phyloP scores from a whole-genome alignment of 2,888 invertebrate genomes.

The Orthonevra nobilis region DNA sequence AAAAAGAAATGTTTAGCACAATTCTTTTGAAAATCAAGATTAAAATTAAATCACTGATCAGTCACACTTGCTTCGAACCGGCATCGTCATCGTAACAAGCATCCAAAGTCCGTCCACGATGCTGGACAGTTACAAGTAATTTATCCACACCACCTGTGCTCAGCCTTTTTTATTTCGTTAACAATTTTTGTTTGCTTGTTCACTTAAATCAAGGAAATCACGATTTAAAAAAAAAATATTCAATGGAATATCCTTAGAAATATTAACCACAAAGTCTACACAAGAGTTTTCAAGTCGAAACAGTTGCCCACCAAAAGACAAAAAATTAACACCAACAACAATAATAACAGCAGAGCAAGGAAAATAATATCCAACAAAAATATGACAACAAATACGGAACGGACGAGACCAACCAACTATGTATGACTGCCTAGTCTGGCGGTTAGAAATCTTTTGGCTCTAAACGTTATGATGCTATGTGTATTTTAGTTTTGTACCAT shows the following conservation, averaged over 20 bases:
- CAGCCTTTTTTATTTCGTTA: too few relatives aligned
- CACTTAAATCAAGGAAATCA: too few relatives aligned
- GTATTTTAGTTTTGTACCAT: slow-evolving; percentile 73
- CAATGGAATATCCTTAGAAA: too few relatives aligned
- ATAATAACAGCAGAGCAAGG: slow-evolving; percentile 67
- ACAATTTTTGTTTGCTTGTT: too few relatives aligned
- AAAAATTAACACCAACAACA: slow-evolving; percentile 11
- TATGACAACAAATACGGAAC: slow-evolving; percentile 67
- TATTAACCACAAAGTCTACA: too few relatives aligned
- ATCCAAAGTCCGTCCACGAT: slow-evolving; percentile 30
- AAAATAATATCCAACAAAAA: slow-evolving; percentile 66
- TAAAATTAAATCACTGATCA: slow-evolving; percentile 1
- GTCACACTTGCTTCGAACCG: slow-evolving; percentile 45
- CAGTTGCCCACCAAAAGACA: background rate
- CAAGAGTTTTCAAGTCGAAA: too few relatives aligned
- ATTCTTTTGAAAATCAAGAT: background rate
- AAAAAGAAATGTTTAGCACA: slow-evolving; percentile 8
- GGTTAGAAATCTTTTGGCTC: slow-evolving; percentile 76
- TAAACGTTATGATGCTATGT: slow-evolving; percentile 75
- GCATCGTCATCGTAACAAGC: slow-evolving; percentile 31
- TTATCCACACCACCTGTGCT: background rate
- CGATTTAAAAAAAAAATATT: too few relatives aligned
- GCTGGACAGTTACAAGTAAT: slow-evolving; percentile 6
- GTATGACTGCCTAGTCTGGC: slow-evolving; percentile 73
- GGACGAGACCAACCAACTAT: slow-evolving; percentile 69